These are phyloP conservation scores for Thalassoma bifasciatum DNA, from an alignment of 2,113 vertebrate species.

Conservation along the genomic window DNA sequence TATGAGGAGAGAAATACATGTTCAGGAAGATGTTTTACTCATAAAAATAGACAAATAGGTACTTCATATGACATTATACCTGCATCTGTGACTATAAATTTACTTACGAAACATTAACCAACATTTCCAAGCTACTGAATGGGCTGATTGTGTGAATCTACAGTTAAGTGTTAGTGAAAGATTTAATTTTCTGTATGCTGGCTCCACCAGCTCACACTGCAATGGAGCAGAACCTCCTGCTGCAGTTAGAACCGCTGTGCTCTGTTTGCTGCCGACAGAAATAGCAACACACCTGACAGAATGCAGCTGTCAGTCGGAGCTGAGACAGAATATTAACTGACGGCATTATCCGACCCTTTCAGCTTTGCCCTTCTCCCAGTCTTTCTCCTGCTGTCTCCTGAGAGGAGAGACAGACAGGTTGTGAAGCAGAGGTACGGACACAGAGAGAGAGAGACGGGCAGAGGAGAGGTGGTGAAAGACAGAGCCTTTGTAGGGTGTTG, in stretches of 20 bases:
- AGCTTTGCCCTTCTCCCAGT: slow-evolving; percentile 35
- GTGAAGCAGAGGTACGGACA: slow-evolving; percentile 22
- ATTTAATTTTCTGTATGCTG: slow-evolving; percentile 10
- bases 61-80: too few relatives aligned
- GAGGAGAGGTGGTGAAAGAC: slow-evolving; percentile 16
- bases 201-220: background rate
- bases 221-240: slow-evolving; percentile 36
- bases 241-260: slow-evolving; percentile 26
- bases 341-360: slow-evolving; percentile 49
- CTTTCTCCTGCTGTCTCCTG: slow-evolving; percentile 21
- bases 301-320: slow-evolving; percentile 59
- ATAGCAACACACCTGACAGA: slow-evolving; percentile 63
- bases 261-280: slow-evolving; percentile 28
- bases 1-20: too few relatives aligned
- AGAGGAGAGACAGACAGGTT: slow-evolving; percentile 24
- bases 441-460: slow-evolving; percentile 21
- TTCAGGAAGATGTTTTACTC: too few relatives aligned
- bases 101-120: background rate
- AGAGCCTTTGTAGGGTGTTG: slow-evolving; percentile 23
- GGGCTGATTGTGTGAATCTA: background rate
- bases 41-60: too few relatives aligned
- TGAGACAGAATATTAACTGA: slow-evolving; percentile 42
- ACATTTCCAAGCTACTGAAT: background rate
- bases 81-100: background rate
- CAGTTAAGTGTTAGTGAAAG: background rate